Evolutionary conservation across 2,113 vertebrate species (phyloP).

Genomic region (Takifugu flavidus): DNA sequence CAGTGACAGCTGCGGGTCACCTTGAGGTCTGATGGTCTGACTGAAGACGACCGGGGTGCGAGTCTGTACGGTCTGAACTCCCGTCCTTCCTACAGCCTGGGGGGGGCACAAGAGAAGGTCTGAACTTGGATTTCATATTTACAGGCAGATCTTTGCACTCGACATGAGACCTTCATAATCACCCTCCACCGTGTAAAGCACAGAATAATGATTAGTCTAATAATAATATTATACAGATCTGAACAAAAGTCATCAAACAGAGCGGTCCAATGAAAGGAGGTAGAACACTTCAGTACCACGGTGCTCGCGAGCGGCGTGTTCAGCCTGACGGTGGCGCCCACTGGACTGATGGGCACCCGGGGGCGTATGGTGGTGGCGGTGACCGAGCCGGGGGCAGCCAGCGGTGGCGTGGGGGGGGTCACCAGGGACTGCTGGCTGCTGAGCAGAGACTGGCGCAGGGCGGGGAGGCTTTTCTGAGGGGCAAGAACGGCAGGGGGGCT

Average conservation of each 20-base stretch:
- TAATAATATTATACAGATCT: no score
- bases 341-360: constrained; percentile 63
- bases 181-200: no score
- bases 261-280: no score
- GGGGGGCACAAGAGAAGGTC: background rate
- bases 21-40: constrained; percentile 74
- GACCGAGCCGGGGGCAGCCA: constrained; percentile 51
- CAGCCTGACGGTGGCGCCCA: constrained; percentile 55
- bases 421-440: constrained; percentile 81
- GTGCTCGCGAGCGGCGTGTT: constrained; percentile 59
- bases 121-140: background rate
- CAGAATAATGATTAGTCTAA: no score
- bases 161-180: background rate
- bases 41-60: constrained; percentile 76
- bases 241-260: no score
- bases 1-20: constrained; percentile 38
- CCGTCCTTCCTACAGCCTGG: constrained; percentile 68
- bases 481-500: background rate
- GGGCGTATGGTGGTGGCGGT: constrained; percentile 65
- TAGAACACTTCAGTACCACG: constrained; percentile 62
- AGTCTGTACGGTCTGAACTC: constrained; percentile 71
- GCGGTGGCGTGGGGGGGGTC: constrained; percentile 47
- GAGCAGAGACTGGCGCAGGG: constrained; percentile 82
- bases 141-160: background rate
- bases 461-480: constrained; percentile 85